Percentiles rank a stretch among this genome's conserved stretches.
These are phyloP conservation scores for Chelonus insularis DNA, from an alignment of 1,140 invertebrate species.

Conservation along the genomic window DNA sequence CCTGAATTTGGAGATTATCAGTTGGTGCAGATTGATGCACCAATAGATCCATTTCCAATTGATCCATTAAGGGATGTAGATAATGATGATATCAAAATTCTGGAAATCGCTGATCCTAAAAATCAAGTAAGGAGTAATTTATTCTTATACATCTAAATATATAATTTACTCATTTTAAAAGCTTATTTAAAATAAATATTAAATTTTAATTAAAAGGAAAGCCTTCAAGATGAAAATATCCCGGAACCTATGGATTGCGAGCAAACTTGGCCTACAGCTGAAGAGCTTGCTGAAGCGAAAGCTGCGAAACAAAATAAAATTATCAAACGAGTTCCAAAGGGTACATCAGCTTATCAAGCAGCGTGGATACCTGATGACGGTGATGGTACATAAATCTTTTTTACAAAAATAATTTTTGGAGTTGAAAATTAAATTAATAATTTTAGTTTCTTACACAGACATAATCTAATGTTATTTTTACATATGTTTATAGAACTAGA, in stretches of 20 bases:
- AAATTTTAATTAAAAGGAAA: constrained; percentile 63
- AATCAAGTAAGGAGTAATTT: constrained; percentile 73
- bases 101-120: constrained; percentile 69
- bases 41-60: constrained; percentile 76
- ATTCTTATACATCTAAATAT: too few species aligned
- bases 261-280: constrained; percentile 94
- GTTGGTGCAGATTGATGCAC: constrained; percentile 78
- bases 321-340: constrained; percentile 86
- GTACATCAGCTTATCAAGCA: constrained; percentile 95
- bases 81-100: constrained; percentile 53
- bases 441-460: constrained; percentile 6
- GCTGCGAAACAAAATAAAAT: constrained; percentile 66
- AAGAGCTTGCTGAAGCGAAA: constrained; percentile 79
- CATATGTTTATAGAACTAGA: constrained; percentile 20
- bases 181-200: constrained; percentile 4
- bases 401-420: background rate
- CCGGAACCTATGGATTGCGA: constrained; percentile 92
- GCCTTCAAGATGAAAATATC: constrained; percentile 77
- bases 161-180: too few species aligned
- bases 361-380: constrained; percentile 87
- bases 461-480: constrained; percentile 1
- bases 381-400: constrained; percentile 48
- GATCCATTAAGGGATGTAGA: constrained; percentile 41
- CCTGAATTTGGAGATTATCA: constrained; percentile 92
- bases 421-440: background rate